Evolutionary conservation across 2,113 vertebrate genomes (phyloP), one percentile per base, ranked within the genome.

Genomic region (Myotis lucifugus): DNA sequence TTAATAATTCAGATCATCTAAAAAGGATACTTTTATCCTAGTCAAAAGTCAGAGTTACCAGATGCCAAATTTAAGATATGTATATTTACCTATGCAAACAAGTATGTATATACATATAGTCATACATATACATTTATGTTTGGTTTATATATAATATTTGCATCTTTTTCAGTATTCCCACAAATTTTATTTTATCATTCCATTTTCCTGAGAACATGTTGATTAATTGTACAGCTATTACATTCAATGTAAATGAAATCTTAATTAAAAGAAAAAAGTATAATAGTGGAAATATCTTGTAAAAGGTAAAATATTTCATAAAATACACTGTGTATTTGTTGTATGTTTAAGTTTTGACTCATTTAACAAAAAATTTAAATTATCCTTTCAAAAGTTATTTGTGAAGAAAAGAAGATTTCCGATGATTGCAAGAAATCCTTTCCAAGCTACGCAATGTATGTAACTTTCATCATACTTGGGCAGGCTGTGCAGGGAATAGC

Each of bases 401-500:
- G 98, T 52, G 40, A 89, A 40, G 8, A 9, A 85, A 11, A 32
- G n/a, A 97, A 90, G 85, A 8, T 12, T 64, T 34, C 81, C 32
- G 8, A 12, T 6, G 11, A 52, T 72, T 99, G 98, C 81, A 88
- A 0, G 40, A 37, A 17, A 76, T 0, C 12, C 1, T 15, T 11
- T 48, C 85, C 97, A 73, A 95, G 96, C 4, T 72, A 96, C 34
- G 34, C 89, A 40, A 97, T 74, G n/a, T 98, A 98, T 48, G 3
- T 98, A 0, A 92, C 82, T 85, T 89, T 98, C 76, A 98, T 98
- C 90, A 81, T 98, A 23, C 67, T 98, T 3, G 98, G 97, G 17
- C 98, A 98, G 86, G 74, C 95, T 89, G 19, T 98, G 12, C 97
- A 98, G 85, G 98, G 98, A 96, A 82, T 98, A 72, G 98, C 98